Percentiles rank a stretch among this genome's conserved stretches.
phyloP scores from a whole-genome alignment of 2,113 vertebrate genomes.

The Coptodon bakossiorum region DNA sequence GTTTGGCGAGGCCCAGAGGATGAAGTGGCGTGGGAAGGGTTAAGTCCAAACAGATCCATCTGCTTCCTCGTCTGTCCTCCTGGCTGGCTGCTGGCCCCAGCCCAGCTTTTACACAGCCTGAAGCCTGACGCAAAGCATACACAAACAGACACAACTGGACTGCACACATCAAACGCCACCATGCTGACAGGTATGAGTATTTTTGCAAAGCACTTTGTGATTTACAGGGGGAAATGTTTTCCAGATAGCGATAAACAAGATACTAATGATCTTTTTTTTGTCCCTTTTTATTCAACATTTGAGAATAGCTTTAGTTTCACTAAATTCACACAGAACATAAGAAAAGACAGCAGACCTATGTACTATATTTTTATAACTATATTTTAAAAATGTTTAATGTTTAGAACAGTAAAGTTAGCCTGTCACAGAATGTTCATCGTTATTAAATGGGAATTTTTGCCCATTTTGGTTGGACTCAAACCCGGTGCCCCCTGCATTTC shows the following conservation, averaged over 20 bases:
- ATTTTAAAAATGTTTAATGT: not conserved
- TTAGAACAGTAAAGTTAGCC: not conserved
- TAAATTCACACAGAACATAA: not conserved
- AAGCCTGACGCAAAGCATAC: slow-evolving; percentile 17
- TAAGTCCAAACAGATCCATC: slow-evolving; percentile 69
- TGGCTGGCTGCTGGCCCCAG: slow-evolving; percentile 45
- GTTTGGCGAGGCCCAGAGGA: slow-evolving; percentile 33
- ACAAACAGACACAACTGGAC: slow-evolving; percentile 21
- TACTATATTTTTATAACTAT: not conserved
- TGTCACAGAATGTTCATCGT: not conserved
- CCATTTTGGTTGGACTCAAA: not conserved
- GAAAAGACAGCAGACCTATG: not conserved
- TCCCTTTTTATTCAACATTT: not conserved
- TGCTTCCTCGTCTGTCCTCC: slow-evolving; percentile 66
- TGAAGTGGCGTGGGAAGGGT: slow-evolving; percentile 69
- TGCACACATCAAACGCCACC: not conserved
- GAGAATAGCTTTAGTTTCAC: not conserved
- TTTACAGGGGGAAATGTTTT: not conserved
- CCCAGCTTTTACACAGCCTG: slow-evolving; percentile 23
- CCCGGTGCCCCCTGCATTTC: not conserved
- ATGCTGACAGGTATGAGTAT: not conserved
- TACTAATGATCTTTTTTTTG: not conserved
- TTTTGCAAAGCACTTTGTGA: not conserved
- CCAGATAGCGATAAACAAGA: slow-evolving; percentile 1
- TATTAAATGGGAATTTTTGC: not conserved